Evolutionary conservation across 2,888 invertebrate species (phyloP).

Genomic region (Sarcophaga caerulescens): DNA sequence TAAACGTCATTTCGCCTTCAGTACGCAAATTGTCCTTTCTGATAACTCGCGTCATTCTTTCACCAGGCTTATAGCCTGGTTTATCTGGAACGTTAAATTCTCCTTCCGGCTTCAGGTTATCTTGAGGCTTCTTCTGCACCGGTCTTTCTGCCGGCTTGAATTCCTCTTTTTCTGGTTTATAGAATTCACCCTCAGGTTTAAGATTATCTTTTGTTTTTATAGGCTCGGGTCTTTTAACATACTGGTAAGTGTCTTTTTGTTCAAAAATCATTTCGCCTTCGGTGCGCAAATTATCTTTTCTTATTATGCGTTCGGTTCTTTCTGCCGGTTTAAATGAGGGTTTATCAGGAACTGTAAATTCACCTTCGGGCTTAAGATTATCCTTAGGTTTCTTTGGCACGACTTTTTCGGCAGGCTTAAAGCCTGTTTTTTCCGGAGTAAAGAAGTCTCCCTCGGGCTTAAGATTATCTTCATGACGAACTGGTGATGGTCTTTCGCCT

Average conservation of each 20-base stretch:
- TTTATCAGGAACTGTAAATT: constrained; percentile 82
- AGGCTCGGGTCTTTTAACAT: constrained; percentile 81
- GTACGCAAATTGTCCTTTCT: constrained; percentile 85
- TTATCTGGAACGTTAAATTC: constrained; percentile 82
- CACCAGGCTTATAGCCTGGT: constrained; percentile 81
- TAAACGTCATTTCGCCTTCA: constrained; percentile 82
- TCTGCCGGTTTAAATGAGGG: constrained; percentile 76
- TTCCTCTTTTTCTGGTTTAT: constrained; percentile 79
- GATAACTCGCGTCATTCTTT: constrained; percentile 81
- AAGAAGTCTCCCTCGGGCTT: constrained; percentile 84
- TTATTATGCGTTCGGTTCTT: constrained; percentile 79
- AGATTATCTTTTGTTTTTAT: constrained; percentile 83
- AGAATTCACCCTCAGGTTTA: constrained; percentile 83
- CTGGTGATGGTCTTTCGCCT: constrained; percentile 81
- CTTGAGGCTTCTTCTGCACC: constrained; percentile 80
- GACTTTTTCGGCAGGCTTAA: constrained; percentile 76
- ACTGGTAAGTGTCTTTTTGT: constrained; percentile 80
- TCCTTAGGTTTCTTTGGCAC: constrained; percentile 81
- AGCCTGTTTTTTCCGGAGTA: constrained; percentile 76
- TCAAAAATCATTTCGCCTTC: constrained; percentile 84
- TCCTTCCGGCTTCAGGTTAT: constrained; percentile 84
- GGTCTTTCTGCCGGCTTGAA: constrained; percentile 77
- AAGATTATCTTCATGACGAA: constrained; percentile 81
- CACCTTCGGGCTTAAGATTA: constrained; percentile 84
- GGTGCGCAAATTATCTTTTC: constrained; percentile 83